phyloP scores from a whole-genome alignment of 2,797 vertebrate genomes.

The Meriones psammophilus region DNA sequence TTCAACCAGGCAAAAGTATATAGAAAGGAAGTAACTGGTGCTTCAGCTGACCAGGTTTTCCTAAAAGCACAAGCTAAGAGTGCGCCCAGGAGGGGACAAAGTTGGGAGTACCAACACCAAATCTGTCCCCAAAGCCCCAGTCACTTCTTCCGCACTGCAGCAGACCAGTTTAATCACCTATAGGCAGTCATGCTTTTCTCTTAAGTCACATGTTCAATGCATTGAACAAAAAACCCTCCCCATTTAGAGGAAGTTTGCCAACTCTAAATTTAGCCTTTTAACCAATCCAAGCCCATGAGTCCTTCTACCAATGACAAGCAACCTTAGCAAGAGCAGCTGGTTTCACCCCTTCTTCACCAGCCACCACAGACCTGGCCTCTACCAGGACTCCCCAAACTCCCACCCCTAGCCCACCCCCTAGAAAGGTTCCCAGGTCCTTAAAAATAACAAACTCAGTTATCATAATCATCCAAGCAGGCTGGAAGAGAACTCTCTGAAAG shows the following conservation, averaged over 20 bases:
- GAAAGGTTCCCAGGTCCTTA: slow-evolving; percentile 57
- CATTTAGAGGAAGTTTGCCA: slow-evolving; percentile 34
- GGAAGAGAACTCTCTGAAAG: slow-evolving; percentile 72
- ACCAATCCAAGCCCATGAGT: slow-evolving; percentile 66
- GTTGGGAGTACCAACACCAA: slow-evolving; percentile 2
- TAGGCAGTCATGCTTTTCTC: slow-evolving; percentile 18
- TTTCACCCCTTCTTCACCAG: slow-evolving; percentile 65
- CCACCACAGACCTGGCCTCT: slow-evolving; percentile 74
- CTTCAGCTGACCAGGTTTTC: slow-evolving; percentile 77
- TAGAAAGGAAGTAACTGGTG: slow-evolving; percentile 78
- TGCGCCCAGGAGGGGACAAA: slow-evolving; percentile 53
- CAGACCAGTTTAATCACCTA: slow-evolving; percentile 29
- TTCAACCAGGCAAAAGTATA: slow-evolving; percentile 83
- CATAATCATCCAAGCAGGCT: slow-evolving; percentile 55
- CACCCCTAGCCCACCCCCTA: not conserved
- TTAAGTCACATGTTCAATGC: slow-evolving; percentile 50
- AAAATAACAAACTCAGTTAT: slow-evolving; percentile 58
- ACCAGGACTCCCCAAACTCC: slow-evolving; percentile 70
- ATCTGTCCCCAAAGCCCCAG: not conserved
- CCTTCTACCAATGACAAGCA: slow-evolving; percentile 81
- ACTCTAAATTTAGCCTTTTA: slow-evolving; percentile 62
- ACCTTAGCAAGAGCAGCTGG: slow-evolving; percentile 73
- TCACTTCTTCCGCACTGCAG: slow-evolving; percentile 36
- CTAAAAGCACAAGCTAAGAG: slow-evolving; percentile 76
- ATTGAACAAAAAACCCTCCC: slow-evolving; percentile 33